A percentile compares a stretch with the other conserved stretches of the same genome.
phyloP scores from a whole-genome alignment of 1,140 invertebrate genomes.

The Yoshiicerus persimilis region DNA sequence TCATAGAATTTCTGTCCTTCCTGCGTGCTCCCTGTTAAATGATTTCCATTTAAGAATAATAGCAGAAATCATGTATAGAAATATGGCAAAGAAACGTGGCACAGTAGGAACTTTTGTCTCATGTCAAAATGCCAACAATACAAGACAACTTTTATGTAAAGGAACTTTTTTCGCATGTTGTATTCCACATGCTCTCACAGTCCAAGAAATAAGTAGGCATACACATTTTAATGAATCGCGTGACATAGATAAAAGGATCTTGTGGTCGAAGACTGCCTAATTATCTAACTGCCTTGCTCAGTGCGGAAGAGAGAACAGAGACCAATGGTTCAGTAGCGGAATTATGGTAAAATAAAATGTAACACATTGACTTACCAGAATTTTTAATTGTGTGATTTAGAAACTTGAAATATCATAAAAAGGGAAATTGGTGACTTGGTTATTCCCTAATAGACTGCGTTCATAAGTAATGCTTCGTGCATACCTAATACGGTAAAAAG shows the following conservation, averaged over 20 bases:
- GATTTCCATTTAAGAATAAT: not conserved
- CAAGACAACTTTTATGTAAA: not conserved
- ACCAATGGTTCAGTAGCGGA: not conserved
- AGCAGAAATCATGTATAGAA: not conserved
- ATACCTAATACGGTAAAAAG: too few species aligned
- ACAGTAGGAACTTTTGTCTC: not conserved
- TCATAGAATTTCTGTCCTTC: not conserved
- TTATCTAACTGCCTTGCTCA: not conserved
- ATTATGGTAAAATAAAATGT: not conserved
- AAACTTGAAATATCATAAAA: not conserved
- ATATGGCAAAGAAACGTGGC: not conserved
- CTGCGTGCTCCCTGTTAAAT: not conserved
- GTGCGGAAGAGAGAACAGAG: not conserved
- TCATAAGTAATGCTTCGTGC: not conserved
- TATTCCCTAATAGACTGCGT: not conserved
- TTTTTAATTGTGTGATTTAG: not conserved
- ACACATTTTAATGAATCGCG: slow-evolving; percentile 5
- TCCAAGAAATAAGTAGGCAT: too few species aligned
- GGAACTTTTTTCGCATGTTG: not conserved
- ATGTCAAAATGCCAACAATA: not conserved
- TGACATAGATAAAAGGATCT: not conserved
- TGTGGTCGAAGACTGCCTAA: not conserved
- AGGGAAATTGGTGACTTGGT: not conserved
- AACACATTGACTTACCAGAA: not conserved
- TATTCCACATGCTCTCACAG: not conserved